phyloP scores from a whole-genome alignment of 2,888 invertebrate genomes.

The Xanthia icteritia region DNA sequence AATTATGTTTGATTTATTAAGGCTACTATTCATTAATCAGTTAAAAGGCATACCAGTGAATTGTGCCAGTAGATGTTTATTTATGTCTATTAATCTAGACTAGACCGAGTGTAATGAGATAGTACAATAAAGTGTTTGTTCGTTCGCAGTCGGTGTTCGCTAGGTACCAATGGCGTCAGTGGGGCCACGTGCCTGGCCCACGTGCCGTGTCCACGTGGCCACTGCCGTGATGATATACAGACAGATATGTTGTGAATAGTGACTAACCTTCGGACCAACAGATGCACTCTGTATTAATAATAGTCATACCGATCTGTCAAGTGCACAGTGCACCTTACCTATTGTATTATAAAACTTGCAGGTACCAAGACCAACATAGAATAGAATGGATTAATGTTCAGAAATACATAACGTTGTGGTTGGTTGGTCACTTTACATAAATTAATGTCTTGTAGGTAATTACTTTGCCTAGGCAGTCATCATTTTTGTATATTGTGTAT shows the following conservation, averaged over 20 bases:
- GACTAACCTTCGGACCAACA: slow-evolving; percentile 38
- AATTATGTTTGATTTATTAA: slow-evolving; percentile 62
- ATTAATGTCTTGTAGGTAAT: slow-evolving; percentile 1
- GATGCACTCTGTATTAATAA: slow-evolving; percentile 35
- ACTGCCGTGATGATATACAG: slow-evolving; percentile 37
- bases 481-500: slow-evolving; percentile 16
- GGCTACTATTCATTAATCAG: slow-evolving; percentile 34
- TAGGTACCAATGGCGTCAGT: slow-evolving; percentile 41
- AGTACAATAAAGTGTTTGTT: slow-evolving; percentile 53
- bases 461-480: not conserved
- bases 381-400: slow-evolving; percentile 19
- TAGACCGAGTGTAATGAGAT: slow-evolving; percentile 41
- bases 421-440: slow-evolving; percentile 21
- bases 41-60: slow-evolving; percentile 27
- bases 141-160: slow-evolving; percentile 31
- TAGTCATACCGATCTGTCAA: slow-evolving; percentile 13
- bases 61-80: slow-evolving; percentile 32
- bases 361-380: slow-evolving; percentile 24
- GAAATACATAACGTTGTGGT: slow-evolving; percentile 31
- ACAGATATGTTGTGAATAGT: slow-evolving; percentile 34
- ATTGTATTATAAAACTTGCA: slow-evolving; percentile 18
- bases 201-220: slow-evolving; percentile 62
- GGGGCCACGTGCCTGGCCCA: slow-evolving; percentile 55
- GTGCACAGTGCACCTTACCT: slow-evolving; percentile 11
- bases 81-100: slow-evolving; percentile 32